Evolutionary conservation across 2,888 invertebrate species (phyloP).

Genomic region (Choristoneura rosaceana): DNA sequence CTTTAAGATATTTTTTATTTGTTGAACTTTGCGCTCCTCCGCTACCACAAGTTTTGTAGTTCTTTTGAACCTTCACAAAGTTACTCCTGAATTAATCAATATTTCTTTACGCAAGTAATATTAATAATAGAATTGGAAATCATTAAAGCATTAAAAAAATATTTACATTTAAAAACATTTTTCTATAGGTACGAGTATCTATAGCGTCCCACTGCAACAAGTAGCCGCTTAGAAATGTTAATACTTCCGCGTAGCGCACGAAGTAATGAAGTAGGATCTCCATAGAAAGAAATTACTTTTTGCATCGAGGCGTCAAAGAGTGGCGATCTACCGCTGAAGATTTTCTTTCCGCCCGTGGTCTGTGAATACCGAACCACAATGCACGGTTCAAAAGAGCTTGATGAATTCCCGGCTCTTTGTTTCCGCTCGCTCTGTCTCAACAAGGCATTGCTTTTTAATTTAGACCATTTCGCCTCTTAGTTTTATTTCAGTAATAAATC

Average conservation of each 20-base stretch:
- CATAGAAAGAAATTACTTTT: conserved; percentile 72
- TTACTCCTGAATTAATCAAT: too few species aligned
- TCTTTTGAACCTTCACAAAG: too few species aligned
- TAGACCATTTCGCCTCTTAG: conserved; percentile 77
- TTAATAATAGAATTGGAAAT: too few species aligned
- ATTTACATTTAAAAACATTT: too few species aligned
- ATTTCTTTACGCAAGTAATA: too few species aligned
- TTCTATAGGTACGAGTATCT: too few species aligned
- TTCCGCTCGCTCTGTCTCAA: conserved; percentile 79
- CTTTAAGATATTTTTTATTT: too few species aligned
- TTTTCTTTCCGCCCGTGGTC: conserved; percentile 78
- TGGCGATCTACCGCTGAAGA: conserved; percentile 75
- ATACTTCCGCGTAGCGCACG: conserved; percentile 69
- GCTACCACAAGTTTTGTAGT: too few species aligned
- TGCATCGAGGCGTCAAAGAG: conserved; percentile 78
- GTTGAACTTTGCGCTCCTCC: too few species aligned
- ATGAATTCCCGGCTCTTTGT: conserved; percentile 83
- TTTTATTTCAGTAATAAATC: conserved; percentile 79
- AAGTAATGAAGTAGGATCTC: conserved; percentile 77
- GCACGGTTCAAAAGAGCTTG: conserved; percentile 82
- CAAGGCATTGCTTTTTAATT: conserved; percentile 84
- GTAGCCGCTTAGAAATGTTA: conserved; percentile 69
- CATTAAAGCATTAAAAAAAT: too few species aligned
- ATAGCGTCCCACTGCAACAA: conserved; percentile 63
- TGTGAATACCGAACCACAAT: conserved; percentile 77